These are phyloP conservation scores for Crypturellus undulatus DNA, from an alignment of 2,113 vertebrate species.

Conservation along the genomic window DNA sequence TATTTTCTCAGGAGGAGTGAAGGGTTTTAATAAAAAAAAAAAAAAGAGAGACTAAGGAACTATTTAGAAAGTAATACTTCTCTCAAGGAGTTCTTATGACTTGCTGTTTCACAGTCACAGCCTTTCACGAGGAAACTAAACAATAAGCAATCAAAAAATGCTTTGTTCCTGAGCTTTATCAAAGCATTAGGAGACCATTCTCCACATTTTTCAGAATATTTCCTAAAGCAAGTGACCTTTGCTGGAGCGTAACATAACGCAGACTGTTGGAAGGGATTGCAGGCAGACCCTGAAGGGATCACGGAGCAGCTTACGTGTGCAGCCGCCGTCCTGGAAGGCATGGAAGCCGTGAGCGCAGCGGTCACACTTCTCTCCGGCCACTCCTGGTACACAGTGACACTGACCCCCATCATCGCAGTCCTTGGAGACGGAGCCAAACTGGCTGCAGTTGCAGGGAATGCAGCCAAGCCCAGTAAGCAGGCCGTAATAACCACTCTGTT, in stretches of 20 bases:
- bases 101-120: background rate
- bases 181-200: background rate
- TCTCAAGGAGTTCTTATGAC: background rate
- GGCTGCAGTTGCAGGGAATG: conserved; percentile 84
- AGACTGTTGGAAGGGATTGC: background rate
- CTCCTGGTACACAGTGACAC: conserved; percentile 85
- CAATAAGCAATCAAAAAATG: background rate
- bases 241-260: background rate
- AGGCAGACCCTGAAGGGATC: background rate
- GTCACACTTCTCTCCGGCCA: conserved; percentile 86
- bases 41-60: background rate
- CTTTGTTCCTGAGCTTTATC: background rate
- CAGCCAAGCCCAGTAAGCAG: conserved; percentile 82
- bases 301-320: conserved; percentile 81
- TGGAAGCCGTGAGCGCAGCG: conserved; percentile 86
- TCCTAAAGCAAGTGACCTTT: background rate
- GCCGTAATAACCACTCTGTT: conserved; percentile 86
- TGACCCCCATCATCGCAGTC: conserved; percentile 83
- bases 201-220: background rate
- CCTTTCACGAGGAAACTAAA: background rate
- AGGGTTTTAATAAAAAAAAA: background rate
- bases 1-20: background rate
- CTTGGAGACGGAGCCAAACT: conserved; percentile 77
- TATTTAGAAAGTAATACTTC: background rate
- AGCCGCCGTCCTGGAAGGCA: conserved; percentile 78